Evolutionary conservation across 2,797 vertebrate genomes (phyloP).

Genomic region (Leptatherina wallacei): DNA sequence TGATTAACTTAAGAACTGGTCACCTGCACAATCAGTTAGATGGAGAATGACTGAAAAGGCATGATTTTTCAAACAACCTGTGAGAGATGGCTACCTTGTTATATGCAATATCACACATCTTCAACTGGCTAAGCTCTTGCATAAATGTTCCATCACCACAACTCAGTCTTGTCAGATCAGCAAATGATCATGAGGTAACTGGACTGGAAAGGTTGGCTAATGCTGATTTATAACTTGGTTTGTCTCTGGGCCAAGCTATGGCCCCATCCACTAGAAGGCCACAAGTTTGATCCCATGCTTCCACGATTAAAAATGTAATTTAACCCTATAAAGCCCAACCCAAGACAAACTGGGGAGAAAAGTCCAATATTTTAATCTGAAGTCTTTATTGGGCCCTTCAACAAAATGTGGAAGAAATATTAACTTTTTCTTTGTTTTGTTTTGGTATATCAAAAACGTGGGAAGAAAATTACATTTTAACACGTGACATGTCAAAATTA

Average conservation of each 20-base stretch:
- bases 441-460: too few relatives aligned
- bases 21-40: background rate
- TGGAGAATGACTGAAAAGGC: too few relatives aligned
- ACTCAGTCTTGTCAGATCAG: background rate
- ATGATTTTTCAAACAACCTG: background rate
- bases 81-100: background rate
- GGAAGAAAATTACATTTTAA: too few relatives aligned
- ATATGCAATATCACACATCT: background rate
- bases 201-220: background rate
- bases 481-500: too few relatives aligned
- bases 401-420: too few relatives aligned
- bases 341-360: too few relatives aligned
- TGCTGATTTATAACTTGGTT: background rate
- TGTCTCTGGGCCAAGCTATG: too few relatives aligned
- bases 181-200: background rate
- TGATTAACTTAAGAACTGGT: background rate
- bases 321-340: too few relatives aligned
- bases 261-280: background rate
- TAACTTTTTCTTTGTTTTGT: too few relatives aligned
- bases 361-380: too few relatives aligned
- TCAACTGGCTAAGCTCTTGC: background rate
- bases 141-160: background rate
- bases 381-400: too few relatives aligned
- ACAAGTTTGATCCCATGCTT: background rate
- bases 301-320: too few relatives aligned